Evolutionary conservation across 2,797 vertebrate species (phyloP).

Genomic region (Brotogeris chrysoptera): DNA sequence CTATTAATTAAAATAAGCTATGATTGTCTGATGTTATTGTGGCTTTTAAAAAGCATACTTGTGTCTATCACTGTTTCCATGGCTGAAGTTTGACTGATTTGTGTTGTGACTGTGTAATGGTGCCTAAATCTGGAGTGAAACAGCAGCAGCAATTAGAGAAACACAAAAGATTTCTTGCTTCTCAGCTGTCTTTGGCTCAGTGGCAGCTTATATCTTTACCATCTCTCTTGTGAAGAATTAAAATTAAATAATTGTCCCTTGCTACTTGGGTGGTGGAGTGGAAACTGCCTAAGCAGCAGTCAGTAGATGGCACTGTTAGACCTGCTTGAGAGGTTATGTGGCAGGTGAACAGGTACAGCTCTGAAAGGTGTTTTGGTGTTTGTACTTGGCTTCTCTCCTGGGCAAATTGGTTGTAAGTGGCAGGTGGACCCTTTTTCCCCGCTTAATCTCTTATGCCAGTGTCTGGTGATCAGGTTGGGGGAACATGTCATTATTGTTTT

Average conservation of each 20-base stretch:
- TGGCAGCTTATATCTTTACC: neutral
- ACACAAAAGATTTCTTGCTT: neutral
- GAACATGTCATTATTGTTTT: fast-evolving
- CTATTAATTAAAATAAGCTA: neutral
- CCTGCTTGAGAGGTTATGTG: neutral
- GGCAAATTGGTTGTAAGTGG: fast-evolving
- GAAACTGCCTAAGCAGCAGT: neutral
- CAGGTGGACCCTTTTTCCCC: neutral
- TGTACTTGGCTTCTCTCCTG: neutral
- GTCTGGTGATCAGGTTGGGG: neutral
- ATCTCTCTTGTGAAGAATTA: neutral
- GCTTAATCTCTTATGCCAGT: neutral
- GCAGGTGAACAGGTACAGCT: neutral
- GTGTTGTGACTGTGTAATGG: neutral
- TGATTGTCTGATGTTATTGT: fast-evolving
- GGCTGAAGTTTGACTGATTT: neutral
- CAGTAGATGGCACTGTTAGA: constrained; percentile 30
- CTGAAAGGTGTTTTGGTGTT: neutral
- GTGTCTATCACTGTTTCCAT: neutral
- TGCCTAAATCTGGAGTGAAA: neutral
- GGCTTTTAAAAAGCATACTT: neutral
- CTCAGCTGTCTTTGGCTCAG: neutral
- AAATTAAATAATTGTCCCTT: neutral
- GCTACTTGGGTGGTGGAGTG: neutral
- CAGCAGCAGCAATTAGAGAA: neutral